phyloP scores from a whole-genome alignment of 2,113 vertebrate species.

The Tor tambroides region DNA sequence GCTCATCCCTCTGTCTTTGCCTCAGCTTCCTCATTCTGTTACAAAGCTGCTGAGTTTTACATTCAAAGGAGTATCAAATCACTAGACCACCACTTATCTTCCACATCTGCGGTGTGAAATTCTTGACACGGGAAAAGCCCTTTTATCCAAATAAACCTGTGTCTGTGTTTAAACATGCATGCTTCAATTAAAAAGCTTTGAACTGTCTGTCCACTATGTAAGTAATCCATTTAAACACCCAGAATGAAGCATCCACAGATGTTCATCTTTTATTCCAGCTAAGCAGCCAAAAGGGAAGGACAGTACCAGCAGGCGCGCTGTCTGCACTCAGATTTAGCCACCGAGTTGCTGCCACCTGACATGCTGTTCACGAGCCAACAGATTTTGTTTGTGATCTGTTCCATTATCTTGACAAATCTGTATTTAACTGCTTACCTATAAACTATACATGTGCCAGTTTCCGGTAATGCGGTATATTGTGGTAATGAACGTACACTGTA shows the following conservation, averaged over 20 bases:
- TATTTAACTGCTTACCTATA: not conserved
- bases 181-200: conserved; percentile 49
- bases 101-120: not conserved
- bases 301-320: conserved; percentile 25
- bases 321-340: conserved; percentile 39
- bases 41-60: conserved; percentile 12
- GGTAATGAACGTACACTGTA: not conserved
- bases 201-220: conserved; percentile 50
- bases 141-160: conserved; percentile 41
- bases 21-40: not conserved
- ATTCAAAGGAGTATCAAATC: conserved; percentile 25
- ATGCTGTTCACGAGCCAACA: conserved; percentile 21
- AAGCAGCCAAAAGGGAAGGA: conserved; percentile 45
- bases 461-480: not conserved
- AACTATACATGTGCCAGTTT: not conserved
- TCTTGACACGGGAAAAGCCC: conserved; percentile 27
- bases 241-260: conserved; percentile 55
- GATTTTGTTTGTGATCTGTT: conserved; percentile 22
- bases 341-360: conserved; percentile 28
- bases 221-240: conserved; percentile 56
- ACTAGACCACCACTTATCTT: not conserved
- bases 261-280: conserved; percentile 45
- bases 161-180: conserved; percentile 53
- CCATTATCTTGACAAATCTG: conserved; percentile 24
- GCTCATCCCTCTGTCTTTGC: conserved; percentile 1